phyloP scores from a whole-genome alignment of 1,140 invertebrate genomes.

The Drosophila ohnishii region DNA sequence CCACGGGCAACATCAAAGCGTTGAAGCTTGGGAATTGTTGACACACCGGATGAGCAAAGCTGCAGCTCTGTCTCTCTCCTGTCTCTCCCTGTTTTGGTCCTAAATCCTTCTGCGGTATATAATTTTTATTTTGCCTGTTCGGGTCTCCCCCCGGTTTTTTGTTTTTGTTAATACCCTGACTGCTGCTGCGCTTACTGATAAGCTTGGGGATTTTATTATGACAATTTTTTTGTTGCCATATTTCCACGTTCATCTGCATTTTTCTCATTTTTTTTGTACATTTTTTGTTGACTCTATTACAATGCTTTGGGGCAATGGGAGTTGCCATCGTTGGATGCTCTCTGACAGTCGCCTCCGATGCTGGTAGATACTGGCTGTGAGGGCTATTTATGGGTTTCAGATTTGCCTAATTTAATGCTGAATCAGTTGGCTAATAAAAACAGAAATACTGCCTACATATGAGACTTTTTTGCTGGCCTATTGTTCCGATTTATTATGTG shows the following conservation, averaged over 20 bases:
- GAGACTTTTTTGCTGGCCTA: background rate
- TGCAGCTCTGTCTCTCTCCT: conserved; percentile 23
- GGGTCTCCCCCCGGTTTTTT: conserved; percentile 18
- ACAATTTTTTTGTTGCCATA: conserved; percentile 47
- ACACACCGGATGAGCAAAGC: conserved; percentile 79
- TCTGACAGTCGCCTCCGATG: conserved; percentile 16
- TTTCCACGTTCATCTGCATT: conserved; percentile 35
- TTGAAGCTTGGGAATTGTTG: conserved; percentile 82
- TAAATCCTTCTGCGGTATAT: conserved; percentile 41
- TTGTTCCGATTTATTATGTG: background rate
- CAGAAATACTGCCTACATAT: background rate
- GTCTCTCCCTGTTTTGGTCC: conserved; percentile 6
- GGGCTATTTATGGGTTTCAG: conserved; percentile 30
- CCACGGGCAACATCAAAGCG: conserved; percentile 73
- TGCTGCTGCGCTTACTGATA: conserved; percentile 70
- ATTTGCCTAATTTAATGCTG: conserved; percentile 31
- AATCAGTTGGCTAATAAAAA: conserved; percentile 12
- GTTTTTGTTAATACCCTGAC: conserved; percentile 61
- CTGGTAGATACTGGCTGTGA: background rate
- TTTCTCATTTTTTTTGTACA: conserved; percentile 11
- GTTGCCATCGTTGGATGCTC: conserved; percentile 22
- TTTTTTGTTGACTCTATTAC: conserved; percentile 39
- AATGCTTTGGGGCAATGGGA: conserved; percentile 33
- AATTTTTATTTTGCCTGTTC: conserved; percentile 22
- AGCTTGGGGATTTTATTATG: conserved; percentile 77